These are phyloP conservation scores for Bradynema listronoti DNA, from an alignment of 1,140 invertebrate genomes.

Conservation along the genomic window DNA sequence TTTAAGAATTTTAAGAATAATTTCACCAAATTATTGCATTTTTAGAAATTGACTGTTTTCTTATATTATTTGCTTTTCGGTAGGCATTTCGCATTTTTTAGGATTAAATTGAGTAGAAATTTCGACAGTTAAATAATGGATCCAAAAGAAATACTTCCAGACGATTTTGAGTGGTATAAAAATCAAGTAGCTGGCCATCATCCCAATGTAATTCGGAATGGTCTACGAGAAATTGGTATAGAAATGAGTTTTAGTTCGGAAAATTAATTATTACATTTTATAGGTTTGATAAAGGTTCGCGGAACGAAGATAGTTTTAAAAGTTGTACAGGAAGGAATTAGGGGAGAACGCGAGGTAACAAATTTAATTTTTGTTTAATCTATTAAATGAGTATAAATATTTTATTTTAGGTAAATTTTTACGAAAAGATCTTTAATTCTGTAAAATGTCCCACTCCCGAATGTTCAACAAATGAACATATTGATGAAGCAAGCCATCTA, in stretches of 20 bases:
- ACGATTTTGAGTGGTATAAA: conserved; percentile 43
- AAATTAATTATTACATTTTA: conserved; percentile 6
- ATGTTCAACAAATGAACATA: no score
- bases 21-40: no score
- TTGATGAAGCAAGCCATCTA: no score
- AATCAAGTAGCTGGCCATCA: conserved; percentile 58
- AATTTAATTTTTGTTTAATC: conserved; percentile 4
- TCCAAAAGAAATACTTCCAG: conserved; percentile 6
- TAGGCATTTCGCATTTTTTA: no score
- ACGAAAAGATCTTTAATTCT: conserved; percentile 32
- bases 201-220: conserved; percentile 52
- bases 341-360: conserved; percentile 36
- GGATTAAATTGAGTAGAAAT: no score
- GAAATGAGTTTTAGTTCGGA: conserved; percentile 32
- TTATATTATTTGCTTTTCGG: no score
- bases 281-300: conserved; percentile 26
- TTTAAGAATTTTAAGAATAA: no score
- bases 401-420: conserved; percentile 31
- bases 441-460: no score
- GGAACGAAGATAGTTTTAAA: conserved; percentile 26
- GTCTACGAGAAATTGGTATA: conserved; percentile 51
- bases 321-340: conserved; percentile 35
- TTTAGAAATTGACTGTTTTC: no score
- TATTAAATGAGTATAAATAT: conserved; percentile 12
- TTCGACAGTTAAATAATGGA: conserved; percentile 2